These are phyloP conservation scores for Zaprionus ghesquierei DNA, from an alignment of 1,140 invertebrate species.

Conservation along the genomic window DNA sequence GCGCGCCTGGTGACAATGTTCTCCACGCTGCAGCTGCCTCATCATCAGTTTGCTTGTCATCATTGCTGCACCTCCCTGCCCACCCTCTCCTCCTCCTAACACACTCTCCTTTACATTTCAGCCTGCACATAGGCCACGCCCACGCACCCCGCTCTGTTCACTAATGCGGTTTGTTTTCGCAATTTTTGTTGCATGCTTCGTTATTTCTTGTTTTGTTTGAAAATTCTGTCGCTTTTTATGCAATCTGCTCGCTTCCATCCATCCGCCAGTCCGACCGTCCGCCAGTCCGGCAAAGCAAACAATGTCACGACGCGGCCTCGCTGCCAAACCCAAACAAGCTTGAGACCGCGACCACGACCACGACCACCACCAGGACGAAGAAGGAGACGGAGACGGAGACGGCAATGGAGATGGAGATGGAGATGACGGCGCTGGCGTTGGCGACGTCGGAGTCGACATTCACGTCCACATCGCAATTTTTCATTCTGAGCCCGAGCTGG, in stretches of 20 bases:
- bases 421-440: not conserved
- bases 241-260: conserved; percentile 26
- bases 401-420: conserved; percentile 19
- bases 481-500: conserved; percentile 55
- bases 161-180: conserved; percentile 77
- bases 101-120: too few species aligned
- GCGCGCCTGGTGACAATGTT: conserved; percentile 59
- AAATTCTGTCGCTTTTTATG: conserved; percentile 49
- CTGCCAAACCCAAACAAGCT: conserved; percentile 78
- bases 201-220: conserved; percentile 77
- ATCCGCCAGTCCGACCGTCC: conserved; percentile 21
- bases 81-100: conserved; percentile 15
- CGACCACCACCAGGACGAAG: conserved; percentile 9
- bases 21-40: conserved; percentile 42
- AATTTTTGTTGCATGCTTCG: conserved; percentile 68
- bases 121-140: not conserved
- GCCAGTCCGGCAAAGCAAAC: conserved; percentile 51
- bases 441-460: conserved; percentile 11
- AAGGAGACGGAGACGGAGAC: conserved; percentile 26
- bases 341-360: conserved; percentile 50
- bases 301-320: conserved; percentile 74
- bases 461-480: conserved; percentile 62
- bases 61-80: conserved; percentile 54
- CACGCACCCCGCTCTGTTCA: conserved; percentile 29
- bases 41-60: conserved; percentile 61